Evolutionary conservation across 53 echinoderm and acorn worm genomes (phyloP), one percentile per base, ranked within the genome.

Genomic region (Glandiceps talaboti): DNA sequence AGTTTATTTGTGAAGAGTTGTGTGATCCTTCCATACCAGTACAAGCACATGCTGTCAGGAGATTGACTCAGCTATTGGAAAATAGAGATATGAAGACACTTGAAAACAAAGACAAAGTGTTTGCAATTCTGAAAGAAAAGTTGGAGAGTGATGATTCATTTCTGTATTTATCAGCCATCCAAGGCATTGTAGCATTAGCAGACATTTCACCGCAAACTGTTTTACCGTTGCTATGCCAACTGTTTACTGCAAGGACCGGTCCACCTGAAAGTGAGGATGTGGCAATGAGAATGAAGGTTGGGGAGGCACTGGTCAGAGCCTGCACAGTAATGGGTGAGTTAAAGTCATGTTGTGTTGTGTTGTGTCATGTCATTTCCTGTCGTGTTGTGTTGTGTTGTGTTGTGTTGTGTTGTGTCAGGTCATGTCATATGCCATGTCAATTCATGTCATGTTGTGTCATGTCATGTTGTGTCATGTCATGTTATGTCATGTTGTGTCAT

Each of bases 281-380:
- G 1, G 94, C 91, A 82, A 94, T 89, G 25, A 91, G 89, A 26
- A 82, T 97, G 76, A 97, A 97, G 80, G 76, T 97, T 31, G 97
- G 97, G 29, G 97, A 97, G 85, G 91, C 97, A 14, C 79, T 97
- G 14, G 91, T 97, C 75, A 93, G 82, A 81, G 91, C 93, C 1
- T 92, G 91, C 29, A 78, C 91, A 76, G 32, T 79, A 32, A 80
- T 97, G 14, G 97, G 97, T 97, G 76, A 80, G 91, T 80, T 30
- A n/a, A 25, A n/a, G n/a, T n/a, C n/a, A n/a, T n/a, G n/a, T n/a
- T n/a, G n/a, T n/a, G n/a, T n/a, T n/a, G n/a, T n/a, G n/a, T n/a
- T n/a, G n/a, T n/a, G n/a, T n/a, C n/a, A n/a, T n/a, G n/a, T n/a
- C n/a, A n/a, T n/a, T n/a, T n/a, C n/a, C n/a, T n/a, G n/a, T n/a